Percentiles rank a stretch among this genome's conserved stretches.
These are phyloP conservation scores for Charina bottae DNA, from an alignment of 2,113 vertebrate species.

Conservation along the genomic window DNA sequence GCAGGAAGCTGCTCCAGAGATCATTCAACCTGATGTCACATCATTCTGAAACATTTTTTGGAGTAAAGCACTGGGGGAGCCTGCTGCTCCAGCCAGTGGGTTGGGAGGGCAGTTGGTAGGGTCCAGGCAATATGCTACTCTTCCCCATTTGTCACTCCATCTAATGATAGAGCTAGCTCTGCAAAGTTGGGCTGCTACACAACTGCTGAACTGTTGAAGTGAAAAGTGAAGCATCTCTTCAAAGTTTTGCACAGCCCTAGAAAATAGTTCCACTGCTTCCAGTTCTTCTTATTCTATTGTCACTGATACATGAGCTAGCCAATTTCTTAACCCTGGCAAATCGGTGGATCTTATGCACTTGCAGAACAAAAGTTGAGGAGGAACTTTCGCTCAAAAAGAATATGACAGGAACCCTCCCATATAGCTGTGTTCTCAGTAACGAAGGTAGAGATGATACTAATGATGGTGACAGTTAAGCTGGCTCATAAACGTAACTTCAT, in stretches of 20 bases:
- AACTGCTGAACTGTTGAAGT: neutral
- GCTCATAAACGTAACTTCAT: too few relatives aligned
- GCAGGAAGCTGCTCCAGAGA: neutral
- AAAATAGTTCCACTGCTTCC: neutral
- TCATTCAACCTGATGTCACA: neutral
- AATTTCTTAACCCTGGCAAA: neutral
- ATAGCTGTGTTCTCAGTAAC: neutral
- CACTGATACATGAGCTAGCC: neutral
- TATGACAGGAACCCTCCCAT: neutral
- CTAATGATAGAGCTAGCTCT: neutral
- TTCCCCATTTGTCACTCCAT: neutral
- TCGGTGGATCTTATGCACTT: neutral
- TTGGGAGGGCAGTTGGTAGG: neutral
- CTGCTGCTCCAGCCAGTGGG: neutral
- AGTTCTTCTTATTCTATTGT: neutral
- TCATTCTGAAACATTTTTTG: neutral
- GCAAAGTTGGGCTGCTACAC: neutral
- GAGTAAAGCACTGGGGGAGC: neutral
- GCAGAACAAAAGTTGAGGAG: neutral
- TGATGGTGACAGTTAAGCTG: too few relatives aligned
- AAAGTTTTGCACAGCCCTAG: neutral
- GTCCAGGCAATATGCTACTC: neutral
- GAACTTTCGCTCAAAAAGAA: neutral
- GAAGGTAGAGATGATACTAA: too few relatives aligned
- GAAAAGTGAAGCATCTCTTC: neutral